Conservation (phyloP, 92 coral and sea anemone genomes). For the Meandrina meandrites region DNA sequence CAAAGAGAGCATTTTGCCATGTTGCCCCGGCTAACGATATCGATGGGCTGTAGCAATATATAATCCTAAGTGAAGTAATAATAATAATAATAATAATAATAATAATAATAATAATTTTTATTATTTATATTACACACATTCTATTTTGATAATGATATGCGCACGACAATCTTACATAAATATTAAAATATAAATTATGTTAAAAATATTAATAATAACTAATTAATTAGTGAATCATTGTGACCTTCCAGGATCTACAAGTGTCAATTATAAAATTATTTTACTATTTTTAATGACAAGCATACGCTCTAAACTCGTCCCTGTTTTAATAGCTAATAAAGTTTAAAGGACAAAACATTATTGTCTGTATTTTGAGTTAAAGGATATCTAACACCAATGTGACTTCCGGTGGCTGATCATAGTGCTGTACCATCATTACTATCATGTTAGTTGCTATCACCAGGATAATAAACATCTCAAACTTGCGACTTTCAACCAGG, state of each 20-base stretch:
- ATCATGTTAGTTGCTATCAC: constrained; percentile 84
- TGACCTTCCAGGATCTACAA: not conserved
- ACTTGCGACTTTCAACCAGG: constrained; percentile 77
- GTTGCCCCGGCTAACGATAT: no score
- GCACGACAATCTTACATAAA: no score
- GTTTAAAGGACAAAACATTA: not conserved
- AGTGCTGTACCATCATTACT: constrained; percentile 90
- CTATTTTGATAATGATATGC: no score
- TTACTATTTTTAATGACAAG: not conserved
- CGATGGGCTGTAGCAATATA: no score
- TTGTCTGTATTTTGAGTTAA: not conserved
- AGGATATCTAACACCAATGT: constrained; percentile 89
- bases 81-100: no score
- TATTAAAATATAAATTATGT: no score
- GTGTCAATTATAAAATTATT: not conserved
- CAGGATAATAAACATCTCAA: constrained; percentile 78
- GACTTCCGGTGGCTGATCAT: constrained; percentile 73
- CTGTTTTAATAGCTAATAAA: not conserved
- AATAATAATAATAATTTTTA: no score
- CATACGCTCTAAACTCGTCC: not conserved
- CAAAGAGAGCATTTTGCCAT: no score
- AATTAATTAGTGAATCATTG: not conserved
- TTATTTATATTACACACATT: no score
- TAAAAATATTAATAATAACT: no score
- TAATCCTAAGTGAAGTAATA: no score